A percentile compares a stretch with the other conserved stretches of the same genome.
phyloP scores from a whole-genome alignment of 1,140 invertebrate genomes.

The Drosophila tropicalis region DNA sequence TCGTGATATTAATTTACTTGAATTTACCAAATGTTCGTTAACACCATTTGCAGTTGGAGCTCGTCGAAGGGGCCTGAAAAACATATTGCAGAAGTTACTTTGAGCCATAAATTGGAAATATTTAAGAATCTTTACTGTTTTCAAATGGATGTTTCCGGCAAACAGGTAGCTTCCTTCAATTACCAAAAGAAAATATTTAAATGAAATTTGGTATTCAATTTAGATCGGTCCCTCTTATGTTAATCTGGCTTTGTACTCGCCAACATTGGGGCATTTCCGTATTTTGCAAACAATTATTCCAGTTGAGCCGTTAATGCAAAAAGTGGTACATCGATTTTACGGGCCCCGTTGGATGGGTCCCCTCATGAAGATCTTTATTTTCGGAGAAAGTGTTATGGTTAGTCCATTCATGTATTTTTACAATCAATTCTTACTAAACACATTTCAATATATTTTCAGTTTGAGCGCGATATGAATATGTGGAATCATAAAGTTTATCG shows the following conservation, averaged over 20 bases:
- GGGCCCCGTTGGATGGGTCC: constrained; percentile 85
- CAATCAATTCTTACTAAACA: background rate
- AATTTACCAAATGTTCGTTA: too few species aligned
- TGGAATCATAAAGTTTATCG: constrained; percentile 95
- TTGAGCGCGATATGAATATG: constrained; percentile 92
- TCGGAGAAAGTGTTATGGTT: constrained; percentile 91
- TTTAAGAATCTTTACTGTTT: constrained; percentile 55
- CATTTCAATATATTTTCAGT: constrained; percentile 84
- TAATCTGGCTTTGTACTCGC: constrained; percentile 86
- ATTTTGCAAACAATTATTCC: constrained; percentile 93
- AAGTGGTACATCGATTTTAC: constrained; percentile 91
- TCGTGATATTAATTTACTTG: too few species aligned
- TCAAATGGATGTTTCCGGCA: constrained; percentile 57
- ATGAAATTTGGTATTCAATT: background rate
- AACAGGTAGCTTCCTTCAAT: constrained; percentile 49
- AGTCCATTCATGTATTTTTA: constrained; percentile 36
- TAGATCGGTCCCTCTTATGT: constrained; percentile 93
- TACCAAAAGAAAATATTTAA: background rate
- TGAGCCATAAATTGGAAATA: constrained; percentile 62
- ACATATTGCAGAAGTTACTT: constrained; percentile 61
- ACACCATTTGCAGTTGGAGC: constrained; percentile 55
- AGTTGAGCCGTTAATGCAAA: constrained; percentile 90
- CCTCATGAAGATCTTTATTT: constrained; percentile 88
- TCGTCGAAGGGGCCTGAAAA: constrained; percentile 27
- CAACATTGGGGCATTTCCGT: constrained; percentile 86